phyloP scores from a whole-genome alignment of 2,113 vertebrate genomes.

The Anas platyrhynchos region DNA sequence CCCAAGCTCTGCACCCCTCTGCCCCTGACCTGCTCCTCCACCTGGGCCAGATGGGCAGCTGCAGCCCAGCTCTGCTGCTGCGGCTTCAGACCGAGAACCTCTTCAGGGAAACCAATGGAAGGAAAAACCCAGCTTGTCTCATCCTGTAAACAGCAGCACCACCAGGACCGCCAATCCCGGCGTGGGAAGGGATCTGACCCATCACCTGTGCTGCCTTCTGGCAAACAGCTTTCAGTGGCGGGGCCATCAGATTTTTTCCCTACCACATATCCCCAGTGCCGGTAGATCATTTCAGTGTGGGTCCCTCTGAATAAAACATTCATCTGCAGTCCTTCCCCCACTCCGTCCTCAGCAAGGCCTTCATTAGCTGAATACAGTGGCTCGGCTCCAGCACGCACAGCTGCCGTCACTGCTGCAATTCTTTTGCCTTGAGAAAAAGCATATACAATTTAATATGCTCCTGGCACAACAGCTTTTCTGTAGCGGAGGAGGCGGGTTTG shows the following conservation, averaged over 20 bases:
- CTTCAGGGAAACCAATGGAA: neutral
- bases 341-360: constrained; percentile 45
- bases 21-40: neutral
- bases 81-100: neutral
- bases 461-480: constrained; percentile 64
- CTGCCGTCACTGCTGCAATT: constrained; percentile 71
- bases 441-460: constrained; percentile 75
- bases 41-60: neutral
- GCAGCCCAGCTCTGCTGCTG: neutral
- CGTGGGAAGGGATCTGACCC: neutral
- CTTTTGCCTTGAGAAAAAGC: constrained; percentile 72
- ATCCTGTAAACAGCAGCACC: neutral
- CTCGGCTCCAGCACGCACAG: constrained; percentile 64
- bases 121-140: neutral
- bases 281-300: constrained; percentile 22
- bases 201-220: neutral
- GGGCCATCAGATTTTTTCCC: neutral
- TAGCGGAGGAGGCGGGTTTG: constrained; percentile 62
- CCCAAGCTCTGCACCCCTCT: too few species aligned
- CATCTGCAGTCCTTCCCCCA: constrained; percentile 53
- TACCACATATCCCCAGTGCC: neutral
- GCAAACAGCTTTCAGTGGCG: fast-evolving
- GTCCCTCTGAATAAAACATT: constrained; percentile 67
- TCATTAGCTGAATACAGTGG: constrained; percentile 14
- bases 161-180: neutral